A percentile compares a stretch with the other conserved stretches of the same genome.
Evolutionary conservation across 2,797 vertebrate species (phyloP).

Genomic region (Arvicola amphibius): DNA sequence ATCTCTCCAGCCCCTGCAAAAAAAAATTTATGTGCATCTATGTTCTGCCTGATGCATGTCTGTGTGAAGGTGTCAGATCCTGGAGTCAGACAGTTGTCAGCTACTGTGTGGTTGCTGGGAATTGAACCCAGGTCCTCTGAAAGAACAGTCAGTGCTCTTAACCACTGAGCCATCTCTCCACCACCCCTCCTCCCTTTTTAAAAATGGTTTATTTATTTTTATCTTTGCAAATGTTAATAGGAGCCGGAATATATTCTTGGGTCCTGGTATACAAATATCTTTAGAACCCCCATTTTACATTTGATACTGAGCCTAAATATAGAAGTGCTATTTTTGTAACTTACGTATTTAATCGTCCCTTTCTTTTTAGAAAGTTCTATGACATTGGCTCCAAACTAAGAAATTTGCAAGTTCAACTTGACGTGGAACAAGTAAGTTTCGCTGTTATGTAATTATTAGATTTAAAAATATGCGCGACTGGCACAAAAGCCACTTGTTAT

Average conservation of each 20-base stretch:
- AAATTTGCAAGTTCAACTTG: constrained; percentile 40
- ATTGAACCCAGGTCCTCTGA: neutral
- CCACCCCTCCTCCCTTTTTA: neutral
- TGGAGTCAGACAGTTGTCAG: neutral
- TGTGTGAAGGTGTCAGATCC: neutral
- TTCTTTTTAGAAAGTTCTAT: constrained; percentile 43
- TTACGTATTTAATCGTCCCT: neutral
- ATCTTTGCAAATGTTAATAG: neutral
- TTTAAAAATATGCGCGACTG: constrained; percentile 52
- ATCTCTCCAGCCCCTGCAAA: neutral
- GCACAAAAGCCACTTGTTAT: constrained; percentile 44
- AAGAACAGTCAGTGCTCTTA: neutral
- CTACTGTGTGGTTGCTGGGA: neutral
- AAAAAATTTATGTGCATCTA: neutral
- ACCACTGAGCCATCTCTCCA: neutral
- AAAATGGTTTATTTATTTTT: neutral
- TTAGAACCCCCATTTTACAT: constrained; percentile 26
- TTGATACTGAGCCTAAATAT: constrained; percentile 45
- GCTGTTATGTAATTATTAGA: constrained; percentile 42
- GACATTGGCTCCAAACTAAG: neutral
- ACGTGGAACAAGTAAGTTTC: constrained; percentile 60
- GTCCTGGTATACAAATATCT: constrained; percentile 1
- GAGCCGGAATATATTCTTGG: constrained; percentile 50
- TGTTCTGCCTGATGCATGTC: neutral
- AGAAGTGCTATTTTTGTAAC: constrained; percentile 38